Conservation (phyloP, 2,888 invertebrate genomes). For the Tenthredo mesomela region DNA sequence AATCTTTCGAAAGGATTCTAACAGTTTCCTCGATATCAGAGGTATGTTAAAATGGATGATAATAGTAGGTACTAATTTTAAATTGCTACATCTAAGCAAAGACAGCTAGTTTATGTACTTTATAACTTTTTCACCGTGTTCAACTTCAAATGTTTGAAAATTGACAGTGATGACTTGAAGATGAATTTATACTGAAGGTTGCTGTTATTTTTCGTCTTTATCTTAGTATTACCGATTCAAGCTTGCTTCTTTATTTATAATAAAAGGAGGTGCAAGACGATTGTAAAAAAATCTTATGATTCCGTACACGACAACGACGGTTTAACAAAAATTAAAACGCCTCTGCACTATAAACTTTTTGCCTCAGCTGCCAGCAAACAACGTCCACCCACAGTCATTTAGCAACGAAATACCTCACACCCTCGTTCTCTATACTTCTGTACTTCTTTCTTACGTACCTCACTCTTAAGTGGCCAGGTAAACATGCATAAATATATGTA, state of each 20-base stretch:
- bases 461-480: slow-evolving; percentile 51
- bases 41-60: neutral
- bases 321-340: slow-evolving; percentile 61
- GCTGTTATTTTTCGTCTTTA: neutral
- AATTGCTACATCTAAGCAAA: neutral
- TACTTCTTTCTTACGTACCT: slow-evolving; percentile 39
- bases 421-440: slow-evolving; percentile 49
- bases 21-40: neutral
- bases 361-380: slow-evolving; percentile 57
- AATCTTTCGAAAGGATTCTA: neutral
- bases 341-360: slow-evolving; percentile 55
- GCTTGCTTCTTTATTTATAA: neutral
- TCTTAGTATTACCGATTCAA: neutral
- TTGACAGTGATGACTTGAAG: neutral
- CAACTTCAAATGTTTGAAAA: neutral
- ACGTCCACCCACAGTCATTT: slow-evolving; percentile 64
- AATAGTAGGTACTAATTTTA: neutral
- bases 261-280: neutral
- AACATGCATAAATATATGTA: slow-evolving; percentile 50
- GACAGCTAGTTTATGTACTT: neutral
- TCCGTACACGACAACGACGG: neutral
- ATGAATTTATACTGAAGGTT: neutral
- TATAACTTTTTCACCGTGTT: neutral
- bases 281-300: neutral
- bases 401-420: slow-evolving; percentile 58